Evolutionary conservation across 2,113 vertebrate genomes (phyloP).

Genomic region (Symphodus melops): DNA sequence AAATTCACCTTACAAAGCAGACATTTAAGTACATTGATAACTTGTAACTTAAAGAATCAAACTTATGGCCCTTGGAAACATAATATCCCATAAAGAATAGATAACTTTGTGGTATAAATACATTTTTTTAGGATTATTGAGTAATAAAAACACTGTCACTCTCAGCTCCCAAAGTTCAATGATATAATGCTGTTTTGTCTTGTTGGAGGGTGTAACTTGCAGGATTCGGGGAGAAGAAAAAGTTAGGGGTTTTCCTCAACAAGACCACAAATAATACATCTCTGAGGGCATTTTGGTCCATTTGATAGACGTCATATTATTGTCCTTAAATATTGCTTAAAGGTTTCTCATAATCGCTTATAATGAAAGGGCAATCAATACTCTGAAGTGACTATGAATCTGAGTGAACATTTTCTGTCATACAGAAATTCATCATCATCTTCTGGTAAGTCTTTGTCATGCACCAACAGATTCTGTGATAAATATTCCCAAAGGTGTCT

Average conservation of each 20-base stretch:
- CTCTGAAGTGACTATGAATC: slow-evolving; percentile 22
- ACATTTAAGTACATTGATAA: too few relatives aligned
- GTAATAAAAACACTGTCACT: not conserved
- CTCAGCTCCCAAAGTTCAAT: not conserved
- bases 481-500: not conserved
- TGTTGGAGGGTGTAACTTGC: not conserved
- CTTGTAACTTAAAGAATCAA: too few relatives aligned
- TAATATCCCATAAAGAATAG: too few relatives aligned
- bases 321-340: slow-evolving; percentile 46
- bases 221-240: slow-evolving; percentile 2
- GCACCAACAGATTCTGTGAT: slow-evolving; percentile 8
- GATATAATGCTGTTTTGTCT: not conserved
- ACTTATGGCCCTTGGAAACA: too few relatives aligned
- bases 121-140: too few relatives aligned
- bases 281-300: slow-evolving; percentile 9
- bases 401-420: not conserved
- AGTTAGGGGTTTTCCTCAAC: slow-evolving; percentile 6
- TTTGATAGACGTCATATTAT: slow-evolving; percentile 34
- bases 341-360: slow-evolving; percentile 35
- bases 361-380: slow-evolving; percentile 24
- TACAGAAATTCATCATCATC: not conserved
- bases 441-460: slow-evolving; percentile 12
- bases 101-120: too few relatives aligned
- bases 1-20: too few relatives aligned
- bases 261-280: not conserved